Evolutionary conservation across 2,113 vertebrate genomes (phyloP).

Genomic region (Phalacrocorax pelagicus): DNA sequence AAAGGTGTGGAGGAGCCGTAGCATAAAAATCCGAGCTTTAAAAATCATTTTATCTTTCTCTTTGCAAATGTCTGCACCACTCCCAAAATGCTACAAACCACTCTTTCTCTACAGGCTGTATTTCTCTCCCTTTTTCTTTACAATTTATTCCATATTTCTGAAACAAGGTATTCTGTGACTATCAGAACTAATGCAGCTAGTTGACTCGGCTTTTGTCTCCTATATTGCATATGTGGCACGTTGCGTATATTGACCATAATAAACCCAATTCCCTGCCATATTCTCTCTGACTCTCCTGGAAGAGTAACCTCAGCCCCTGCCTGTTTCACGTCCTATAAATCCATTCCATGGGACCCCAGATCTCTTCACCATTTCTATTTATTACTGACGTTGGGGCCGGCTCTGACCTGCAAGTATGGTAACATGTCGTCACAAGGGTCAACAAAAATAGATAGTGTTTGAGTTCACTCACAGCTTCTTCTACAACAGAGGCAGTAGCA

Average conservation of each 20-base stretch:
- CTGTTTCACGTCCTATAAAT: not conserved
- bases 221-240: not conserved
- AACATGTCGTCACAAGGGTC: not conserved
- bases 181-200: not conserved
- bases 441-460: not conserved
- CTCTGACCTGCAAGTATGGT: not conserved
- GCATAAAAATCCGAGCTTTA: conserved; percentile 30
- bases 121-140: not conserved
- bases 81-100: not conserved
- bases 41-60: conserved; percentile 10
- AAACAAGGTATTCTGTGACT: not conserved
- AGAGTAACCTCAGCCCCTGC: not conserved
- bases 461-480: not conserved
- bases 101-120: not conserved
- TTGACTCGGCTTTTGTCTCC: not conserved
- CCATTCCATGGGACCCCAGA: not conserved
- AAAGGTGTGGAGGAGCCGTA: conserved; percentile 21
- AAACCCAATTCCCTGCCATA: not conserved
- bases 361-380: conserved; percentile 10
- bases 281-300: not conserved
- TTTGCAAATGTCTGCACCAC: not conserved
- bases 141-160: not conserved
- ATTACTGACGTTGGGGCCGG: not conserved
- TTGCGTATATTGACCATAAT: not conserved
- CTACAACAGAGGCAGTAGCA: not conserved